phyloP scores from a whole-genome alignment of 1,140 invertebrate species.

The Zaprionus ornatus region DNA sequence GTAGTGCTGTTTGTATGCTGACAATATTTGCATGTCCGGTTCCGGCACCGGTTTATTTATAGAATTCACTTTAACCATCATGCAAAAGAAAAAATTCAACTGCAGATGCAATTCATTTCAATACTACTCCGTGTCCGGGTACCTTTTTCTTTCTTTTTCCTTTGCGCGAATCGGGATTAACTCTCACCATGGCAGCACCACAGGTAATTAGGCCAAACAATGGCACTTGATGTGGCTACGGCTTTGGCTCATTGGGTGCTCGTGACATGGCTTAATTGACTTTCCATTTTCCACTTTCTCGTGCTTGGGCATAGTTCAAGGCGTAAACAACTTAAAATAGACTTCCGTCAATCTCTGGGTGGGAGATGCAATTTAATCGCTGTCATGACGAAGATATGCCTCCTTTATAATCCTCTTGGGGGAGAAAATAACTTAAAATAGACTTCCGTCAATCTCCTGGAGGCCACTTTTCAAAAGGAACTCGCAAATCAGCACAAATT shows the following conservation, averaged over 20 bases:
- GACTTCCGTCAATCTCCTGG: background rate
- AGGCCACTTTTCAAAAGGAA: background rate
- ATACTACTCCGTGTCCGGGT: background rate
- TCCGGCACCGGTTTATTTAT: slow-evolving; percentile 50
- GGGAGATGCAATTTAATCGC: too few relatives aligned
- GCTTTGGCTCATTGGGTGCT: background rate
- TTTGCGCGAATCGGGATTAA: slow-evolving; percentile 34
- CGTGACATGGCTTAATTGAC: background rate
- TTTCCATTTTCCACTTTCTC: background rate
- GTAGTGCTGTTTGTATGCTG: background rate
- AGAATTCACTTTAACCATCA: slow-evolving; percentile 20
- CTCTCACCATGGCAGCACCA: slow-evolving; percentile 30
- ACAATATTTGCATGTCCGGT: slow-evolving; percentile 7
- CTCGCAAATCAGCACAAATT: background rate
- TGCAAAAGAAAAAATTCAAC: slow-evolving; percentile 17
- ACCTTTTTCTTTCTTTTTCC: too few relatives aligned
- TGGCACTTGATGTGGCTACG: background rate
- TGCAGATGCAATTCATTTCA: slow-evolving; percentile 19
- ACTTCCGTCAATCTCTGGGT: background rate
- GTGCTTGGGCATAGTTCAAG: too few relatives aligned
- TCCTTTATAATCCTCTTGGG: background rate
- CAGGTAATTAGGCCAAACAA: slow-evolving; percentile 46
- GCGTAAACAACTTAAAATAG: background rate
- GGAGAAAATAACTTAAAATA: background rate
- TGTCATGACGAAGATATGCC: too few relatives aligned